Base-by-base conservation (phyloP, 2,113 vertebrate species). In the Pangasianodon hypophthalmus region DNA sequence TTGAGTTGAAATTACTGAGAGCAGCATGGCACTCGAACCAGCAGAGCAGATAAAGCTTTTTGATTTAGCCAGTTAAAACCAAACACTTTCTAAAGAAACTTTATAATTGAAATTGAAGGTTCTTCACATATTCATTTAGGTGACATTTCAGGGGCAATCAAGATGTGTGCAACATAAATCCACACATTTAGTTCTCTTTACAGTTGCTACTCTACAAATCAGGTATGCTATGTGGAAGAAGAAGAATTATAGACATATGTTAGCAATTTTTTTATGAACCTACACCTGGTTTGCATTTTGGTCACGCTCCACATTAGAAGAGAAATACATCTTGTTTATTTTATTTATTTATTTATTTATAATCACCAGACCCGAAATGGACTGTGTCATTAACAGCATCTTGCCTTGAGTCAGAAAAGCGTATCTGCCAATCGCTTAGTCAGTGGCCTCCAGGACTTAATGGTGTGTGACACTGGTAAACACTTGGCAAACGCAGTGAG, bases 391-490 rank as follows among this genome's bases (percentile, higher is more conserved):
- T 56, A 86, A 86, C 48, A 86, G 71, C 37, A 46, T 86, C 58
- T 46, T 71, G 88, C 88, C 84, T 86, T 46, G 3, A 67, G 84
- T 69, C 24, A 26, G 26, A 82, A 79, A 56, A 60, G 75, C 56
- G 0, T 64, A 21, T 82, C 71, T 77, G 88, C 62, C 64, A 85
- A 46, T 50, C 13, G 88, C 88, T 85, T 58, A 77, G 84, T 69
- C 26, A 56, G 84, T 86, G 84, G n/a, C 73, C 73, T 81, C 84
- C 75, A 87, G 46, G 64, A 79, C 32, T 85, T 77, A 79, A 89
- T 85, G 71, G 37, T 58, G 69, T 83, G 44, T 87, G 37, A 86
- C 77, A 8, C 75, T 89, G 82, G 69, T 44, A 89, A 32, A 85
- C 54, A 32, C 88, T 32, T 84, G 21, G 88, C 50, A 56, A 52